phyloP scores from a whole-genome alignment of 2,888 invertebrate genomes.

The Philaethria dido region DNA sequence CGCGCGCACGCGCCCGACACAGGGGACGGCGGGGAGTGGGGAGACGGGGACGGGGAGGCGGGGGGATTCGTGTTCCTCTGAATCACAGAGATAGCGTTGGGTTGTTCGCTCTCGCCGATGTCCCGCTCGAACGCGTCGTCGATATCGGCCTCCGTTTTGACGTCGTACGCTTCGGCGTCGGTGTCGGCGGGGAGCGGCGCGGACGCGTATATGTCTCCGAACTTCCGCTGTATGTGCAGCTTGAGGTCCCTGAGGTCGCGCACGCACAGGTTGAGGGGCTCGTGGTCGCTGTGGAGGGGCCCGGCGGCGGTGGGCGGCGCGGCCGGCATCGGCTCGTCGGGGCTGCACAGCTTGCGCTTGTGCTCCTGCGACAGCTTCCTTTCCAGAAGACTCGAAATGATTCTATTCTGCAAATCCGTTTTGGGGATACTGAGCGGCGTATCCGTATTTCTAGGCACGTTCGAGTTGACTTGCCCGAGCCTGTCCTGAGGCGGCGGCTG shows the following conservation, averaged over 20 bases:
- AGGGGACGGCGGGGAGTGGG: constrained; percentile 71
- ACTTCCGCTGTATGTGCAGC: constrained; percentile 85
- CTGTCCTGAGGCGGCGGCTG: constrained; percentile 85
- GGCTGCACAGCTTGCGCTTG: constrained; percentile 72
- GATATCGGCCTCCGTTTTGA: constrained; percentile 85
- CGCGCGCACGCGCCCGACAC: too few species aligned
- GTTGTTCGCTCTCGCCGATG: constrained; percentile 70
- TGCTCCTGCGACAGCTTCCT: constrained; percentile 88
- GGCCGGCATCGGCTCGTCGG: constrained; percentile 68
- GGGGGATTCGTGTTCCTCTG: constrained; percentile 74
- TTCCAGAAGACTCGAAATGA: constrained; percentile 88
- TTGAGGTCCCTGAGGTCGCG: constrained; percentile 89
- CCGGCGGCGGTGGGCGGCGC: constrained; percentile 65
- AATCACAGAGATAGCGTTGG: constrained; percentile 76
- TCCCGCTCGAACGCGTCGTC: constrained; percentile 70
- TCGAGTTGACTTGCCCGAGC: constrained; percentile 54
- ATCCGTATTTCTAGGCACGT: constrained; percentile 57
- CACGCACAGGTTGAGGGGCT: constrained; percentile 93
- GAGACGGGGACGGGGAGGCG: constrained; percentile 72
- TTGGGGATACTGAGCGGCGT: constrained; percentile 69
- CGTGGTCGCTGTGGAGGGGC: constrained; percentile 80
- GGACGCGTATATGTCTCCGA: constrained; percentile 85
- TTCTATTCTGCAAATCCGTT: constrained; percentile 87
- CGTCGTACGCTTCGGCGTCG: too few species aligned
- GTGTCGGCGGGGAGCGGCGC: too few species aligned